Evolutionary conservation across 64 coral and sea anemone species (phyloP).

Genomic region (Actinia tenebrosa): DNA sequence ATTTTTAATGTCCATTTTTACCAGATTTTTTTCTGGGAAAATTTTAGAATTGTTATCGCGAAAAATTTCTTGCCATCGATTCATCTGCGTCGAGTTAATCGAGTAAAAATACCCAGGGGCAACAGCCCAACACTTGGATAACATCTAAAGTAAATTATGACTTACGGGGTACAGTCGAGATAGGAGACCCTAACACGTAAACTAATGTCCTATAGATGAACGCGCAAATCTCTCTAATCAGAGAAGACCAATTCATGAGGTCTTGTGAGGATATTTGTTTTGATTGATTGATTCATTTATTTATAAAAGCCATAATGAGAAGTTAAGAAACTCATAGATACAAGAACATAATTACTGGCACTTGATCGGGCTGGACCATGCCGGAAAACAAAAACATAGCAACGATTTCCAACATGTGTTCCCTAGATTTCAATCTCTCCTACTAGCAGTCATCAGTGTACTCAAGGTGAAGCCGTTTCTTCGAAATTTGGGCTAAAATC

Average conservation of each 20-base stretch:
- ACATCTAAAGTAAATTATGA: constrained; percentile 32
- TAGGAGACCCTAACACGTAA: background rate
- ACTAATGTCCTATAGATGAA: constrained; percentile 17
- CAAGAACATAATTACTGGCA: background rate
- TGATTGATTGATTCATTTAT: constrained; percentile 39
- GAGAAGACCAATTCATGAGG: background rate
- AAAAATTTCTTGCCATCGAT: background rate
- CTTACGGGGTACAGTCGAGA: constrained; percentile 11
- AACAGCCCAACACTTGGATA: constrained; percentile 8
- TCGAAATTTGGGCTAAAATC: too few relatives aligned
- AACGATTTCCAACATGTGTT: background rate
- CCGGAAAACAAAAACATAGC: background rate
- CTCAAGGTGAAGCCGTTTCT: background rate
- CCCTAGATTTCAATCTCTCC: background rate
- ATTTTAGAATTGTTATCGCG: background rate
- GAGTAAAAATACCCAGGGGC: background rate
- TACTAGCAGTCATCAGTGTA: background rate
- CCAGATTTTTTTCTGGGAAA: background rate
- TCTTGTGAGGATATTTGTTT: constrained; percentile 9
- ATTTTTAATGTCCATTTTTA: background rate
- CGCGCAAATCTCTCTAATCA: constrained; percentile 23
- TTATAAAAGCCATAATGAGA: constrained; percentile 6
- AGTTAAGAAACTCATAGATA: constrained; percentile 17
- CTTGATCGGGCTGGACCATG: background rate
- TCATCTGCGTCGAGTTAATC: constrained; percentile 2